phyloP scores from a whole-genome alignment of 2,797 vertebrate species.

The Echeneis naucrates region DNA sequence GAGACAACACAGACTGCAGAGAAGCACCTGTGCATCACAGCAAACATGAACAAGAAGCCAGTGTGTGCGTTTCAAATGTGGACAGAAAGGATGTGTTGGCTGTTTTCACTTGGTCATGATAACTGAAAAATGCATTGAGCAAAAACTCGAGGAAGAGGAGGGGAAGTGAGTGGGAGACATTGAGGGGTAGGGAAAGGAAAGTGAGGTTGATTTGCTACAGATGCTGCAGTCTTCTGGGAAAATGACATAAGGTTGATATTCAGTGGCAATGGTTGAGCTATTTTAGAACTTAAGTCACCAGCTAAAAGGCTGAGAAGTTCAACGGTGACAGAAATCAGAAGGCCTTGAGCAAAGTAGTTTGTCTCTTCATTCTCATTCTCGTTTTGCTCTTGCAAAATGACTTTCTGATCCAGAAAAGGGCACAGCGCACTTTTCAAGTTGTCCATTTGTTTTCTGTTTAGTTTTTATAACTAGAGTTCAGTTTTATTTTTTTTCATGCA shows the following conservation, averaged over 20 bases:
- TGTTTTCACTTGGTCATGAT: slow-evolving; percentile 46
- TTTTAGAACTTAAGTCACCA: slow-evolving; percentile 29
- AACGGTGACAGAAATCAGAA: not conserved
- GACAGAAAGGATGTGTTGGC: slow-evolving; percentile 31
- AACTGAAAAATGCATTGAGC: slow-evolving; percentile 48
- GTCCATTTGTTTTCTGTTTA: not conserved
- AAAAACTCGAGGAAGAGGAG: slow-evolving; percentile 31
- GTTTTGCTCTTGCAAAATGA: not conserved
- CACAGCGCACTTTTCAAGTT: too few species aligned
- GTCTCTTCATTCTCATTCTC: not conserved
- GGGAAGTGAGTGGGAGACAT: slow-evolving; percentile 50
- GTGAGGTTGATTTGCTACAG: slow-evolving; percentile 70
- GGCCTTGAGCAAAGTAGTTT: not conserved
- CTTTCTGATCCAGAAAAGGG: too few species aligned
- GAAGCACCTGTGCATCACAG: slow-evolving; percentile 66
- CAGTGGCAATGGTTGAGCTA: slow-evolving; percentile 56
- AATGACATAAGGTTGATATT: slow-evolving; percentile 60
- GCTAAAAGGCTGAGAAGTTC: slow-evolving; percentile 4
- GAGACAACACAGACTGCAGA: slow-evolving; percentile 62
- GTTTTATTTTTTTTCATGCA: not conserved
- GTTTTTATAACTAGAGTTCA: not conserved
- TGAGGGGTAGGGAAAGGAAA: slow-evolving; percentile 31
- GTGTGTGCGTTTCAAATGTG: slow-evolving; percentile 2
- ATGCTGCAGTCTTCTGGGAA: slow-evolving; percentile 68
- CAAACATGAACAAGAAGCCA: slow-evolving; percentile 35